Evolutionary conservation across 2,113 vertebrate species (phyloP).

Genomic region (Periophthalmodon schlosseri): DNA sequence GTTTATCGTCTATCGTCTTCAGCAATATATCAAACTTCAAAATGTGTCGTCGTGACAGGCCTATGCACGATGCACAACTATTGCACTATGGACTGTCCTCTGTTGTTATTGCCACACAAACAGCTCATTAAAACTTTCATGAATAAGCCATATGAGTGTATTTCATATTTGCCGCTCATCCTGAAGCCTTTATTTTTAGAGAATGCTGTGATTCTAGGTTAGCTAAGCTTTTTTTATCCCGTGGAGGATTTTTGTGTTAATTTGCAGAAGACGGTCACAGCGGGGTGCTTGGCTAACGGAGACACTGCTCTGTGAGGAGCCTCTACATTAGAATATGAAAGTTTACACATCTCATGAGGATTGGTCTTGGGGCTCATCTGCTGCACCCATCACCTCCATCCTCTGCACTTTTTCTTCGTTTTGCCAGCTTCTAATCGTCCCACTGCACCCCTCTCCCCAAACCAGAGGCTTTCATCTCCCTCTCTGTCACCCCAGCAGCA

Average conservation of each 20-base stretch:
- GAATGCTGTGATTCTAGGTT: conserved; percentile 23
- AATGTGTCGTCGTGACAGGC: no score
- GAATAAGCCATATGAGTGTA: conserved; percentile 18
- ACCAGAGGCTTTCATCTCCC: conserved; percentile 59
- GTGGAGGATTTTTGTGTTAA: conserved; percentile 51
- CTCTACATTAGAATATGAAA: conserved; percentile 70
- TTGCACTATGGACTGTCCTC: background rate
- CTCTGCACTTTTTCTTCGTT: conserved; percentile 38
- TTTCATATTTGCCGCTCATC: conserved; percentile 5
- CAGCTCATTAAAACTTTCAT: conserved; percentile 33
- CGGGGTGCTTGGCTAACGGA: conserved; percentile 53
- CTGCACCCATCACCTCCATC: conserved; percentile 57
- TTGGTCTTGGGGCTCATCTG: conserved; percentile 61
- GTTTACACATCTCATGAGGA: conserved; percentile 66
- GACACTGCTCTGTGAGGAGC: conserved; percentile 46
- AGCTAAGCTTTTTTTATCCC: conserved; percentile 33
- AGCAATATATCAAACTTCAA: no score
- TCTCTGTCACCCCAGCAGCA: conserved; percentile 38
- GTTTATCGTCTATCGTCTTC: no score
- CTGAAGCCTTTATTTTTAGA: conserved; percentile 25
- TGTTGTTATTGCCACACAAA: conserved; percentile 41
- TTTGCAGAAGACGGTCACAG: conserved; percentile 75
- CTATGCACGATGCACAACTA: no score
- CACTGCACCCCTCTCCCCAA: conserved; percentile 34
- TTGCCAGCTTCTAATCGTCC: conserved; percentile 50